Evolutionary conservation across 2,113 vertebrate genomes (phyloP).

Genomic region (Melanocharis versteri): DNA sequence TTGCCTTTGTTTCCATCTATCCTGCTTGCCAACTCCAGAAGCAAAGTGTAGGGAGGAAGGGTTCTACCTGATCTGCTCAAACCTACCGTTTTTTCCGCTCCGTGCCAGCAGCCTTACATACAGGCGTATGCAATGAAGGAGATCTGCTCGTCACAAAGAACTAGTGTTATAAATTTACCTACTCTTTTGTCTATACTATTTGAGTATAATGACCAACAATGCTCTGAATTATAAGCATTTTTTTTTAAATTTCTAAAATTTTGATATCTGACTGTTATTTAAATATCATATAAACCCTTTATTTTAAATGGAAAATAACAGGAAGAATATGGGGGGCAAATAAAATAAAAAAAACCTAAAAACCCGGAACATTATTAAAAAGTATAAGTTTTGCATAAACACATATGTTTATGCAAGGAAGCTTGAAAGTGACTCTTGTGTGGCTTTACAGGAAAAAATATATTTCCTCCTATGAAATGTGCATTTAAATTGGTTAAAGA

Average conservation of each 20-base stretch:
- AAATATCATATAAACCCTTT: neutral
- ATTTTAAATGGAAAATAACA: neutral
- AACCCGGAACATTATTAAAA: neutral
- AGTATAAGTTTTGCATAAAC: neutral
- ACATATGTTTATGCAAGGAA: neutral
- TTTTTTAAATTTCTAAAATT: neutral
- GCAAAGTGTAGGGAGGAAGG: neutral
- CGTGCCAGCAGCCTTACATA: accelerated
- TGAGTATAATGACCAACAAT: neutral
- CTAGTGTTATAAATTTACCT: neutral
- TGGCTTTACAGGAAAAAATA: neutral
- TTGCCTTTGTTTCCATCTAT: neutral
- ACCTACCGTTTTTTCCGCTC: neutral
- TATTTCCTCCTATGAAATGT: neutral
- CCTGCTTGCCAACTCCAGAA: neutral
- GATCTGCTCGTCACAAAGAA: neutral
- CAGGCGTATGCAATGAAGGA: neutral
- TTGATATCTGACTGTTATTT: neutral
- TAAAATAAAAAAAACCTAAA: neutral
- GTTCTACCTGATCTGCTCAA: neutral
- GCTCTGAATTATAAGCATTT: neutral
- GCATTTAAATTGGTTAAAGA: neutral
- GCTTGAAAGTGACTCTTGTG: neutral
- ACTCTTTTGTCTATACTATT: neutral
- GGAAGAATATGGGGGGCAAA: accelerated